A percentile compares a stretch with the other conserved stretches of the same genome.
phyloP scores from a whole-genome alignment of 2,797 vertebrate species.

The Coregonus suidteri region DNA sequence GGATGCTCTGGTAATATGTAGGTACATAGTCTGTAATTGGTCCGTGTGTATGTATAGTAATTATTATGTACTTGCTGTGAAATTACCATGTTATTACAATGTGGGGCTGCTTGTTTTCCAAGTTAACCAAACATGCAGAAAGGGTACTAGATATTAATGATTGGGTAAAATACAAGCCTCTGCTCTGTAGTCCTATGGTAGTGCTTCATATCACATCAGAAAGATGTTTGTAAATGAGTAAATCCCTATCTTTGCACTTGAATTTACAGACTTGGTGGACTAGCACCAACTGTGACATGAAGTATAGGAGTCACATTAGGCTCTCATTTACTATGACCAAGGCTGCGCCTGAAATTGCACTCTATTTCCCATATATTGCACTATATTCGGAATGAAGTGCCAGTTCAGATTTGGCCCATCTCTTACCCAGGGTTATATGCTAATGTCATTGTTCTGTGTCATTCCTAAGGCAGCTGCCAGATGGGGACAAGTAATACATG shows the following conservation, averaged over 20 bases:
- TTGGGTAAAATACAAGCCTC: background rate
- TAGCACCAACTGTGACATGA: background rate
- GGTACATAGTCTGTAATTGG: background rate
- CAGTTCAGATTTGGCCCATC: background rate
- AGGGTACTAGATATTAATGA: no score
- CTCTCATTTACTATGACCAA: background rate
- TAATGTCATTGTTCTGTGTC: background rate
- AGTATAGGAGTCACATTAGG: background rate
- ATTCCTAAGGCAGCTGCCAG: slow-evolving; percentile 53
- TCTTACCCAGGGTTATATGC: background rate
- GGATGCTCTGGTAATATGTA: background rate
- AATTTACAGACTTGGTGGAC: background rate
- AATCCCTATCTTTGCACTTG: background rate
- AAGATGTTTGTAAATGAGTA: background rate
- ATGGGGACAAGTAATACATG: slow-evolving; percentile 2
- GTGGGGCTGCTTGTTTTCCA: no score
- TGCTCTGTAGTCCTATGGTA: background rate
- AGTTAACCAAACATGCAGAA: no score
- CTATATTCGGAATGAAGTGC: background rate
- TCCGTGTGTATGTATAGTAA: no score
- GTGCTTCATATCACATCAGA: background rate
- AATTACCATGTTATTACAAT: no score
- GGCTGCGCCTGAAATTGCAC: background rate
- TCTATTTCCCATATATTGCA: background rate
- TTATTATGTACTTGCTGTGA: no score